Evolutionary conservation across 1,140 invertebrate genomes (phyloP).

Genomic region (Cyphomyrmex costatus): DNA sequence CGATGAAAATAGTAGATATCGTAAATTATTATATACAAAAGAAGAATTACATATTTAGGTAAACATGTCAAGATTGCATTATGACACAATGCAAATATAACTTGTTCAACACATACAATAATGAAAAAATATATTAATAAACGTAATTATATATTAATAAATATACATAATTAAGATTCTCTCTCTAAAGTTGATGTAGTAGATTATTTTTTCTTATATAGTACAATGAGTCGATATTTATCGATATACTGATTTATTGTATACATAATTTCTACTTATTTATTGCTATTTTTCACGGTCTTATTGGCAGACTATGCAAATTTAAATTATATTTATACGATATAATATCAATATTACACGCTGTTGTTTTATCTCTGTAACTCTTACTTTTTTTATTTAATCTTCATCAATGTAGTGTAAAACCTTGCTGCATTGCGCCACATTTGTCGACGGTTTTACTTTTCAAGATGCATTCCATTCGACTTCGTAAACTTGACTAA

Average conservation of each 20-base stretch:
- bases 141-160: slow-evolving; percentile 16
- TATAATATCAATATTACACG: background rate
- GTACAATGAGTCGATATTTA: no score
- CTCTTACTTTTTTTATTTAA: background rate
- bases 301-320: background rate
- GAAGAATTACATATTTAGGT: background rate
- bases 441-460: slow-evolving; percentile 37
- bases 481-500: slow-evolving; percentile 58
- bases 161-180: background rate
- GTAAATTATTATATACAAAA: background rate
- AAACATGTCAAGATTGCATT: background rate
- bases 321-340: background rate
- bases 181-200: no score
- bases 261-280: no score
- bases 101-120: background rate
- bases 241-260: no score
- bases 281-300: background rate
- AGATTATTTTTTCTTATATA: no score
- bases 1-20: background rate
- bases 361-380: slow-evolving; percentile 2
- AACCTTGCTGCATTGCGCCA: slow-evolving; percentile 17
- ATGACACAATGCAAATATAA: background rate
- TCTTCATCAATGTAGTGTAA: slow-evolving; percentile 26
- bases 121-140: background rate
- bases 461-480: slow-evolving; percentile 17